Conservation (phyloP, 2,797 vertebrate species). For the Epinephelus awoara region DNA sequence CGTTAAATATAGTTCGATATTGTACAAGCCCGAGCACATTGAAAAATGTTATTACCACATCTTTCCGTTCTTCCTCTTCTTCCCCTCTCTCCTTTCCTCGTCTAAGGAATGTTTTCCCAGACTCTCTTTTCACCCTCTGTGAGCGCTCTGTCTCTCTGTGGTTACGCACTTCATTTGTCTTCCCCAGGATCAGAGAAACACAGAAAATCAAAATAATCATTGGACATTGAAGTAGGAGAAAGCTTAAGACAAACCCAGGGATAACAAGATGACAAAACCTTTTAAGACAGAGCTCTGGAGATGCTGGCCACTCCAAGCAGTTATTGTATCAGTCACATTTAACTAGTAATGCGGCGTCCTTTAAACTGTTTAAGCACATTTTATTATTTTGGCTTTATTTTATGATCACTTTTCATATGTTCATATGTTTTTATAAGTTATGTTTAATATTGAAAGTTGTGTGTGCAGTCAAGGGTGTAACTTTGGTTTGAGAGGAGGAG, state of each 20-base stretch:
- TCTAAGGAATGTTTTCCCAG: conserved; percentile 83
- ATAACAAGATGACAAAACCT: conserved; percentile 78
- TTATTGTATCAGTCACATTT: conserved; percentile 20
- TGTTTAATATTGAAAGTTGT: not conserved
- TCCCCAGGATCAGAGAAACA: conserved; percentile 80
- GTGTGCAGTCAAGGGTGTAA: too few relatives aligned
- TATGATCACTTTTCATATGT: too few relatives aligned
- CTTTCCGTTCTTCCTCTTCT: conserved; percentile 52
- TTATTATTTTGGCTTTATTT: conserved; percentile 3
- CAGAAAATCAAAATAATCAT: conserved; percentile 83
- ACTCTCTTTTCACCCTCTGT: conserved; percentile 77
- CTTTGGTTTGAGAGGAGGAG: too few relatives aligned
- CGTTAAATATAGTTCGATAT: conserved; percentile 28
- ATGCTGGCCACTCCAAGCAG: conserved; percentile 26
- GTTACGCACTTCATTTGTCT: conserved; percentile 86
- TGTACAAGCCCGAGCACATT: conserved; percentile 24
- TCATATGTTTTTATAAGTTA: not conserved
- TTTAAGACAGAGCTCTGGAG: conserved; percentile 41
- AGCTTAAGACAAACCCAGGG: conserved; percentile 56
- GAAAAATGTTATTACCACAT: conserved; percentile 52
- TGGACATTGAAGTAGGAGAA: conserved; percentile 70
- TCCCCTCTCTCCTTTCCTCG: conserved; percentile 58
- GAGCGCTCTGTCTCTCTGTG: conserved; percentile 81
- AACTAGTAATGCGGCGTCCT: not conserved
- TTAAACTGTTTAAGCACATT: not conserved